These are phyloP conservation scores for Micronycteris hirsuta DNA, from an alignment of 2,113 vertebrate species.

Conservation along the genomic window DNA sequence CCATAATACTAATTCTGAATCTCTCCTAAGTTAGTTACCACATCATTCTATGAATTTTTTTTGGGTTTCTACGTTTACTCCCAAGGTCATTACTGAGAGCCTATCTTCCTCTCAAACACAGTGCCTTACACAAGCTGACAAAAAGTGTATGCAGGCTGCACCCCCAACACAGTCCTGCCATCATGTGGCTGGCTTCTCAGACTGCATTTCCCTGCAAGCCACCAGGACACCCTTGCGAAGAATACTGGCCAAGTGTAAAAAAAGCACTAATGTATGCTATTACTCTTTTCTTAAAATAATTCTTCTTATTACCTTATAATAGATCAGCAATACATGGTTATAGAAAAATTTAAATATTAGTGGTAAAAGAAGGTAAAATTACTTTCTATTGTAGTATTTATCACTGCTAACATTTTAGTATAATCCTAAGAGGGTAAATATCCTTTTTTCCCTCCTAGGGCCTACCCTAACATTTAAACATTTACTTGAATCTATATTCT, in stretches of 20 bases:
- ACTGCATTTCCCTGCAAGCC: not conserved
- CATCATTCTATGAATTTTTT: not conserved
- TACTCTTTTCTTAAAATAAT: not conserved
- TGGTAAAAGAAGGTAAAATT: slow-evolving; percentile 12
- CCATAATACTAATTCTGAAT: not conserved
- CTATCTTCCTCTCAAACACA: not conserved
- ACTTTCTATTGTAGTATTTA: not conserved
- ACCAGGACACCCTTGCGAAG: not conserved
- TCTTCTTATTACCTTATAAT: not conserved
- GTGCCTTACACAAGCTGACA: not conserved
- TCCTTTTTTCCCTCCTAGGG: not conserved
- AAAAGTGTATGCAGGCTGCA: not conserved
- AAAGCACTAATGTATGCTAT: not conserved
- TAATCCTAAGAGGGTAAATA: not conserved
- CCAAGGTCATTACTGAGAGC: not conserved
- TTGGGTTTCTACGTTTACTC: not conserved
- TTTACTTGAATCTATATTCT: not conserved
- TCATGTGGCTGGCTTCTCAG: not conserved
- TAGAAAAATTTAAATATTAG: slow-evolving; percentile 2
- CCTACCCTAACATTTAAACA: not conserved
- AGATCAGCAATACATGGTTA: not conserved
- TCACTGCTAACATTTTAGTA: not conserved
- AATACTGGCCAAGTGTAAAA: not conserved
- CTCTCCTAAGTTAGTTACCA: not conserved
- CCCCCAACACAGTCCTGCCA: not conserved